Conservation (phyloP, 2,113 vertebrate species). For the Zosterops borbonicus region DNA sequence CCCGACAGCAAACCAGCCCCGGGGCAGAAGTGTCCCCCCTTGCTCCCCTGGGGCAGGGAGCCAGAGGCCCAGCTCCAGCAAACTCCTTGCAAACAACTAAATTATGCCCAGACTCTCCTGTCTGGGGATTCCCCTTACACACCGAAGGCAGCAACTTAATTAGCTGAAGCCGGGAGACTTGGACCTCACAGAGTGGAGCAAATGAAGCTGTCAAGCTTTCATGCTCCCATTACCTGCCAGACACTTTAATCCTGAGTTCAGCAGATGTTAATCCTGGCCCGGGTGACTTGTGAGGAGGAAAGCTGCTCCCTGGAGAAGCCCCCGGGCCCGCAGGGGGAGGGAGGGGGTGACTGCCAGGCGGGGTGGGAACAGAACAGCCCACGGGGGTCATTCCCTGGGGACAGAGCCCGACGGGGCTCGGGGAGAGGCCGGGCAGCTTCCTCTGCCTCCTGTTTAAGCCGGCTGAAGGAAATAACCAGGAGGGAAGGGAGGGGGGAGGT, state of each 20-base stretch:
- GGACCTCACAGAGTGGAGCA: not conserved
- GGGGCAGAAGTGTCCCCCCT: rapidly evolving
- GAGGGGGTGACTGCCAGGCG: rapidly evolving
- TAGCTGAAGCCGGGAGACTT: not conserved
- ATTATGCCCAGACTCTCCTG: rapidly evolving
- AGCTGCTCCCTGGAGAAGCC: not conserved
- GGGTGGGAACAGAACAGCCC: not conserved
- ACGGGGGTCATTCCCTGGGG: rapidly evolving
- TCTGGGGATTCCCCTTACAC: not conserved
- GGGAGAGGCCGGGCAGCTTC: not conserved
- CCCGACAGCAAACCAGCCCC: rapidly evolving
- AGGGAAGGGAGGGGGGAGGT: not conserved
- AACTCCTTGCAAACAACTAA: not conserved
- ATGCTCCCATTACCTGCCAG: not conserved
- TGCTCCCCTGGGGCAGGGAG: rapidly evolving
- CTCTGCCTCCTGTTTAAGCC: not conserved
- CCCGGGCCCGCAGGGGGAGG: not conserved
- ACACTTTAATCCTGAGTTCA: not conserved
- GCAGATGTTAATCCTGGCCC: not conserved
- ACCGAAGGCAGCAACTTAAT: not conserved
- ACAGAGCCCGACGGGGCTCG: rapidly evolving
- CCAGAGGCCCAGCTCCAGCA: not conserved
- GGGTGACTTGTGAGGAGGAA: not conserved
- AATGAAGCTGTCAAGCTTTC: not conserved
- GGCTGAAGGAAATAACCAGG: not conserved